Base-by-base conservation (phyloP, 2,888 invertebrate genomes). In the Ligdia adustata region DNA sequence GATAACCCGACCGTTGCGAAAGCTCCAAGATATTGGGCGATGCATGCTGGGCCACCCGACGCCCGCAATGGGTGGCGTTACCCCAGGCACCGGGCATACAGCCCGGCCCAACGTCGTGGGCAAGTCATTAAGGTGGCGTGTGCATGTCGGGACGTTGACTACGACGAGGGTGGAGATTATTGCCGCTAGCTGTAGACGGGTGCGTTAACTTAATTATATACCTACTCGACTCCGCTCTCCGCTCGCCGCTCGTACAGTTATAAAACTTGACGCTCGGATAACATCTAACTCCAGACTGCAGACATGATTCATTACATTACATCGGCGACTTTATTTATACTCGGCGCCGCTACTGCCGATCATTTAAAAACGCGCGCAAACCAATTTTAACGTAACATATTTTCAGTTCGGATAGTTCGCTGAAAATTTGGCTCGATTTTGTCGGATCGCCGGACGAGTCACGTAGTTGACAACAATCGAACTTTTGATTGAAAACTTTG, bases 121-220 rank as follows among this genome's bases (percentile, higher is more conserved):
- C 66, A 69, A 74, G 76, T 80, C 79, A 78, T 82, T 82, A 82
- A 78, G 78, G 75, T 75, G 79, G 77, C 78, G 77, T 75, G 78
- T 79, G 80, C 78, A 77, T 71, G 79, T 70, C 70, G 69, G 69
- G 66, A 59, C 65, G 64, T 62, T 61, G 72, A 62, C 65, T 66
- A 59, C 62, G 62, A 63, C 43, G 50, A 53, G 75, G 75, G 71
- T 64, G 68, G 68, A 61, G 60, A 65, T 64, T 65, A 66, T 69
- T 64, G 68, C 66, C 61, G 65, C 68, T 64, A 57, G 67, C 62
- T 65, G 65, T 60, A 70, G 75, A 74, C 71, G 70, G 66, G 68
- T 74, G 74, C 72, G 71, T 74, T 72, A 71, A 73, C 74, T 76
- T 75, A 74, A 80, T 81, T 79, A 73, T 71, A 69, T 67, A 72